phyloP scores from a whole-genome alignment of 2,113 vertebrate species.

The Chascanopsetta lugubris region DNA sequence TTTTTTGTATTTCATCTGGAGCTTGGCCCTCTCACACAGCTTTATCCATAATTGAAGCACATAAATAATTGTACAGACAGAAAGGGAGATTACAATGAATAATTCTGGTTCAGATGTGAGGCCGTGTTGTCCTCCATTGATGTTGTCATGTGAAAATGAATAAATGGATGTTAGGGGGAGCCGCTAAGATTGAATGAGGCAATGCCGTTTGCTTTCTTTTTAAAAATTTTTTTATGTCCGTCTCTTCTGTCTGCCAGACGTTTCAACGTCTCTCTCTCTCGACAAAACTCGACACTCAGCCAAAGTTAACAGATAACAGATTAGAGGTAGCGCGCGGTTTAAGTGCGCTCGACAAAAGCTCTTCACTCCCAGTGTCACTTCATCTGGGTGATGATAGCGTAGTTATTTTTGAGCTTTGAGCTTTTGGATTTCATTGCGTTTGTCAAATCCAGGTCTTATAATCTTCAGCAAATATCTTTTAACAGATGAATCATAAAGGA shows the following conservation, averaged over 20 bases:
- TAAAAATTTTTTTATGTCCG: constrained; percentile 3
- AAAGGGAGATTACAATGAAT: constrained; percentile 66
- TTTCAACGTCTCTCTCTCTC: constrained; percentile 19
- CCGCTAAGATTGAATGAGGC: constrained; percentile 33
- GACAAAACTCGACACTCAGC: constrained; percentile 12
- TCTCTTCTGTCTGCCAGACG: constrained; percentile 26
- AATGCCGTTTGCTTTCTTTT: constrained; percentile 20
- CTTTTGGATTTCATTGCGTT: constrained; percentile 9
- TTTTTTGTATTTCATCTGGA: constrained; percentile 38
- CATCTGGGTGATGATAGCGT: background rate
- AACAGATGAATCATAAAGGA: background rate
- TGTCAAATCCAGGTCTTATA: background rate
- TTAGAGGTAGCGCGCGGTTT: constrained; percentile 34
- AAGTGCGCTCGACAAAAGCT: background rate
- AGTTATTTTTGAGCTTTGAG: background rate
- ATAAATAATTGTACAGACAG: constrained; percentile 72
- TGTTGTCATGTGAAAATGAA: constrained; percentile 67
- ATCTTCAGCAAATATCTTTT: background rate
- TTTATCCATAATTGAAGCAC: constrained; percentile 68
- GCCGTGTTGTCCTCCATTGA: constrained; percentile 56
- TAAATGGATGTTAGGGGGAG: constrained; percentile 57
- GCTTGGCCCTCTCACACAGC: constrained; percentile 46
- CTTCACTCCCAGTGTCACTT: constrained; percentile 7
- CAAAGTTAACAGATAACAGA: constrained; percentile 28
- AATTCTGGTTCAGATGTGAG: constrained; percentile 67